These are phyloP conservation scores for Drosophila biarmipes DNA, from an alignment of 1,140 invertebrate genomes.

Conservation along the genomic window DNA sequence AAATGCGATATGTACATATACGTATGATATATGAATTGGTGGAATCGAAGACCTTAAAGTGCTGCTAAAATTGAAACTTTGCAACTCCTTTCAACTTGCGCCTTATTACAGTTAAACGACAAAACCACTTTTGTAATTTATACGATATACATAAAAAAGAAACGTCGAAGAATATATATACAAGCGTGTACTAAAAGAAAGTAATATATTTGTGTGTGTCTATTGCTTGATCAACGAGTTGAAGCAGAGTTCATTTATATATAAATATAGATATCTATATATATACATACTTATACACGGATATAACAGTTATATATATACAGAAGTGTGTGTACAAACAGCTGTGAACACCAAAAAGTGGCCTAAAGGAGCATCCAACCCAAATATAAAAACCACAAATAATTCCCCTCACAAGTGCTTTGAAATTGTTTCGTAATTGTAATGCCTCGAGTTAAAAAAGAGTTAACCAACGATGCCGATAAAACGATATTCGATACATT, in stretches of 20 bases:
- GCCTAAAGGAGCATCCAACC: slow-evolving; percentile 58
- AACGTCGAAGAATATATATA: slow-evolving; percentile 40
- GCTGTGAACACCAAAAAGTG: slow-evolving; percentile 83
- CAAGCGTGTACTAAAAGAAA: slow-evolving; percentile 30
- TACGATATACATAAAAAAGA: slow-evolving; percentile 17
- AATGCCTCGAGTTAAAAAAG: slow-evolving; percentile 75
- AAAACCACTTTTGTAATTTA: slow-evolving; percentile 45
- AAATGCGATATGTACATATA: slow-evolving; percentile 24
- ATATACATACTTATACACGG: slow-evolving; percentile 47
- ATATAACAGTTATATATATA: slow-evolving; percentile 47
- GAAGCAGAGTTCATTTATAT: slow-evolving; percentile 33
- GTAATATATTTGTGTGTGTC: slow-evolving; percentile 71
- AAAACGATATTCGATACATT: slow-evolving; percentile 38
- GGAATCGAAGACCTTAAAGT: slow-evolving; percentile 46
- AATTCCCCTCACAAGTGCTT: slow-evolving; percentile 44
- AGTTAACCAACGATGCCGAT: slow-evolving; percentile 65
- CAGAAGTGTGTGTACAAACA: slow-evolving; percentile 58
- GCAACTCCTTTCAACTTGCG: slow-evolving; percentile 52
- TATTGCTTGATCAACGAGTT: slow-evolving; percentile 60
- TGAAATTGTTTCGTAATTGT: slow-evolving; percentile 46
- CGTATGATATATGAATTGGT: slow-evolving; percentile 21
- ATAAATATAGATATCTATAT: slow-evolving; percentile 9
- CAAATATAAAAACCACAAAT: slow-evolving; percentile 17
- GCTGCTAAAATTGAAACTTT: slow-evolving; percentile 48
- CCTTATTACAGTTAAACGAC: slow-evolving; percentile 46